Base-by-base conservation (phyloP, 2,888 invertebrate genomes). In the Drosophila borborema region DNA sequence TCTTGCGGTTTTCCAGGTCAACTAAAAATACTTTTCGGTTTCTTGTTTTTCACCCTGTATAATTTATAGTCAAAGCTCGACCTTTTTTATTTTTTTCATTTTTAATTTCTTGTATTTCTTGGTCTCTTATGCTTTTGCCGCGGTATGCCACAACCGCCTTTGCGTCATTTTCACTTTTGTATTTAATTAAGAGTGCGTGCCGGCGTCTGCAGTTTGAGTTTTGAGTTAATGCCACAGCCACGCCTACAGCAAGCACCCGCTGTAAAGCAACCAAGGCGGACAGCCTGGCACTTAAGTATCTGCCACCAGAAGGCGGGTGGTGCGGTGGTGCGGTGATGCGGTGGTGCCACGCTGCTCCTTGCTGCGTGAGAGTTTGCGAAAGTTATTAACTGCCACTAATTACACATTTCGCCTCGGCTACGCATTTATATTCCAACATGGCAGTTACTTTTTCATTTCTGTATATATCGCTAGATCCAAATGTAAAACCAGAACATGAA, bases 301-400 rank as follows among this genome's bases (percentile, higher is more conserved):
- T 58, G 40, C 46, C 43, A 16, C 43, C 20, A 55, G 51, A 10
- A 7, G 46, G 41, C n/a, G 34, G 6, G 41, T 14, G 20, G 43
- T 3, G 14, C 2, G 20, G 34, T 45, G 55, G 6, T 20, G 36
- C 0, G 6, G 41, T 14, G 20, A 40, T 3, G 14, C 2, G 20
- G 34, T 45, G 55, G 6, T 20, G 36, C 0, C 4, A 10, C 1
- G 9, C 4, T 38, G 36, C 20, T 48, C 55, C 66, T 74, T n/a
- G 43, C 43, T 58, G 82, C 72, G 82, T 73, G 82, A 73, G 72
- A 80, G 75, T 66, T 81, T 73, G 82, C 73, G 59, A 82, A 84
- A 82, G 84, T 82, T 82, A 84, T 82, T 82, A 84, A 82, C 84
- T 84, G 84, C 84, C 75, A 72, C 82, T 82, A 82, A 82, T 82